Base-by-base conservation (phyloP, 1,140 invertebrate species). In the Neodiprion pinetum region DNA sequence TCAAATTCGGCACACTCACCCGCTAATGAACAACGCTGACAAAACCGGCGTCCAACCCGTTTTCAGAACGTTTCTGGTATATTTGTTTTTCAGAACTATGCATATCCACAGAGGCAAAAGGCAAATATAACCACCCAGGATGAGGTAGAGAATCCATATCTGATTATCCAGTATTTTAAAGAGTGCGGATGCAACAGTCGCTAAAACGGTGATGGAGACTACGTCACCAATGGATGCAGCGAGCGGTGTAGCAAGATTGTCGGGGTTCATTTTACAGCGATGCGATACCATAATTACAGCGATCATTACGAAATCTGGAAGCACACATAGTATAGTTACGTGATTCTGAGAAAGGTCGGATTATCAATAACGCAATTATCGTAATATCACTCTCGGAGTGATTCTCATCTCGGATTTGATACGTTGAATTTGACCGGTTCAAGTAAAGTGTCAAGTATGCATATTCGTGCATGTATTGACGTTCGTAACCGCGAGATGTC, bases 221-320 rank as follows among this genome's bases (percentile, higher is more conserved):
- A 99, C 92, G 85, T 99, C 97, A 0, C 97, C 97, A 67, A 99
- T 94, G 72, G 96, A 98, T 4, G 97, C 97, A 10, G 98, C 98
- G 48, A 99, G 92, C 0, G 98, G 98, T 9, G 98, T 99, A 12
- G 98, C 97, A 68, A 99, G 90, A 89, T 99, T 99, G 86, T 99
- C 98, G 0, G 98, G 98, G 88, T 99, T 99, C 80, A 98, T 93
- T 77, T 94, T 93, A 80, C 93, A 93, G 83, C 92, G 93, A 80
- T 94, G 90, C 5, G 96, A 94, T 49, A 94, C 82, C 79, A 96
- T 90, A 76, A 97, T 95, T 48, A 97, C 95, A 79, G 91, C 90
- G 47, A 98, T 94, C 92, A 98, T 94, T 9, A 98, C 92, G 80
- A 95, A 93, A 88, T 97, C 96, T 97, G 88, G 9, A 90, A 90